Percentiles rank a stretch among this genome's conserved stretches.
These are phyloP conservation scores for Grantiella picta DNA, from an alignment of 2,113 vertebrate species.

Conservation along the genomic window DNA sequence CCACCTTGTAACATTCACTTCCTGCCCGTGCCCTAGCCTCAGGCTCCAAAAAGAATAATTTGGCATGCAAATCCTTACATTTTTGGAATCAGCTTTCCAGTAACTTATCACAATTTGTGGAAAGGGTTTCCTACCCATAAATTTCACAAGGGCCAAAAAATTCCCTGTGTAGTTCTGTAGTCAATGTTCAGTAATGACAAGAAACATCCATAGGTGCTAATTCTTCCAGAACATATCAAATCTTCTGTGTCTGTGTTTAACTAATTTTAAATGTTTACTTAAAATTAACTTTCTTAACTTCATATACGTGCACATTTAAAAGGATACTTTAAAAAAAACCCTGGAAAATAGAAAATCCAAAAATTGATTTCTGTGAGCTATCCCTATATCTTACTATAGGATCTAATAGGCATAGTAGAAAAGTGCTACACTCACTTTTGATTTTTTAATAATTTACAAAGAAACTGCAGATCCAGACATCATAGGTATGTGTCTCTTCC, in stretches of 20 bases:
- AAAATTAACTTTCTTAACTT: neutral
- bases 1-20: neutral
- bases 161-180: neutral
- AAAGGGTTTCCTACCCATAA: neutral
- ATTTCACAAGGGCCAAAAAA: neutral
- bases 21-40: neutral
- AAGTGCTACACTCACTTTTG: neutral
- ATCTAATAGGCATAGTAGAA: neutral
- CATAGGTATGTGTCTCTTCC: neutral
- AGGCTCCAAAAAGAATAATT: neutral
- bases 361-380: neutral
- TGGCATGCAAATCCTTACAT: neutral
- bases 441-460: neutral
- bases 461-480: neutral
- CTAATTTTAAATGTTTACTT: neutral
- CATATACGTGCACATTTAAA: neutral
- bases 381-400: neutral
- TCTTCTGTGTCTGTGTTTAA: neutral
- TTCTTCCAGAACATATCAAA: neutral
- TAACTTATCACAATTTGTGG: neutral
- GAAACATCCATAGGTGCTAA: neutral
- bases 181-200: neutral
- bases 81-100: slow-evolving; percentile 2
- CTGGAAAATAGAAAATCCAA: neutral
- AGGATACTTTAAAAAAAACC: neutral